phyloP scores from a whole-genome alignment of 2,888 invertebrate species.

The Criorhina ranunculi region DNA sequence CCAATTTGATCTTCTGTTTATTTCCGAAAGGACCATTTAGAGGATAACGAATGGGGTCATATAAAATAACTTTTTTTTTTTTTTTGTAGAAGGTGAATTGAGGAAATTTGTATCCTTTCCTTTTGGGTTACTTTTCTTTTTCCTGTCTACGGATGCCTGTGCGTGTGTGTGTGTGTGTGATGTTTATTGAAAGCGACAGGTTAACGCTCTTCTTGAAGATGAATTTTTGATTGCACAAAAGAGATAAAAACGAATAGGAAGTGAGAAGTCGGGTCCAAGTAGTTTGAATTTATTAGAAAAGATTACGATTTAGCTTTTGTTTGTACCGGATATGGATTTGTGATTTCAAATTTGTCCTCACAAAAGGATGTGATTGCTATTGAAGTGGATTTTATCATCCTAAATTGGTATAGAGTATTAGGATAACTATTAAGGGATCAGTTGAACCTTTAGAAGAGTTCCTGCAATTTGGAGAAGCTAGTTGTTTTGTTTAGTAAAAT shows the following conservation, averaged over 20 bases:
- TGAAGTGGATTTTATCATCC: not conserved
- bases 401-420: not conserved
- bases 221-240: conserved; percentile 54
- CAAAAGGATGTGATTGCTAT: not conserved
- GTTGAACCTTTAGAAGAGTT: too few relatives aligned
- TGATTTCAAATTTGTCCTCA: conserved; percentile 4
- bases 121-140: conserved; percentile 5
- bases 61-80: conserved; percentile 18
- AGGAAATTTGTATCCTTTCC: conserved; percentile 32
- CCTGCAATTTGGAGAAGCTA: too few relatives aligned
- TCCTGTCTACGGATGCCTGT: too few relatives aligned
- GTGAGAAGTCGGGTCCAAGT: not conserved
- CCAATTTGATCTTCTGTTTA: conserved; percentile 72
- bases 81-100: conserved; percentile 18
- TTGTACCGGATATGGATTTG: conserved; percentile 1
- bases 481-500: too few relatives aligned
- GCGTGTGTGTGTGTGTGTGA: not conserved
- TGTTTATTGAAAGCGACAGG: conserved; percentile 58
- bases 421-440: too few relatives aligned
- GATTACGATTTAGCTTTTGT: conserved; percentile 10
- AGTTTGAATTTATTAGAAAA: conserved; percentile 13
- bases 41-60: conserved; percentile 67
- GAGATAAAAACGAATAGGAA: conserved; percentile 24
- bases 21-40: conserved; percentile 60
- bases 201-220: conserved; percentile 20